phyloP scores from a whole-genome alignment of 1,140 invertebrate genomes.

The Chironomus striatipennis region DNA sequence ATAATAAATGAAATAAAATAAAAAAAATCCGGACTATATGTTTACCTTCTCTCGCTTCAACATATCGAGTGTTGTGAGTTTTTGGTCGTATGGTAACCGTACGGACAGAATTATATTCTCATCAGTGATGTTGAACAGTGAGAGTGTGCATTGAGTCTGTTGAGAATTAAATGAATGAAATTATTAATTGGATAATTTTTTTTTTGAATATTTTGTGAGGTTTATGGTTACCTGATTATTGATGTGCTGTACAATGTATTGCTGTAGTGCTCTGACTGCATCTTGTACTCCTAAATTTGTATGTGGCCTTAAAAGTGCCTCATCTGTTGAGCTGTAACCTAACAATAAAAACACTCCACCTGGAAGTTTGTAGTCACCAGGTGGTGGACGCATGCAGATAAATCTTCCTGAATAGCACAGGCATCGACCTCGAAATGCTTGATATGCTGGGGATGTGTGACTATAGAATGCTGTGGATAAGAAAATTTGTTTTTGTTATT shows the following conservation, averaged over 20 bases:
- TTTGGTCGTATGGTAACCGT: conserved; percentile 59
- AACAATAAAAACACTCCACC: conserved; percentile 79
- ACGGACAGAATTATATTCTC: conserved; percentile 82
- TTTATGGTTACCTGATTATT: conserved; percentile 53
- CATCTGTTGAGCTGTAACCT: conserved; percentile 79
- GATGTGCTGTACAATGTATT: conserved; percentile 59
- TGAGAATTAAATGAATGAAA: conserved; percentile 33
- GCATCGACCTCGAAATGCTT: conserved; percentile 77
- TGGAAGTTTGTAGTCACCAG: conserved; percentile 55
- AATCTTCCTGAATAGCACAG: conserved; percentile 83
- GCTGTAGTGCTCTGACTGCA: conserved; percentile 66
- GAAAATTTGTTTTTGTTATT: background rate
- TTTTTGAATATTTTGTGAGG: too few species aligned
- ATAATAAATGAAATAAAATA: background rate
- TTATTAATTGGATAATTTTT: conserved; percentile 26
- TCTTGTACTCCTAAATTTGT: conserved; percentile 71
- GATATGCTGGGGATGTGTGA: conserved; percentile 78
- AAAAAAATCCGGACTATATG: background rate
- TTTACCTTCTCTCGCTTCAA: conserved; percentile 62
- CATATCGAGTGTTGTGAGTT: conserved; percentile 45
- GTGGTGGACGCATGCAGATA: conserved; percentile 80
- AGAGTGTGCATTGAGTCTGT: conserved; percentile 72
- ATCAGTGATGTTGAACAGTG: conserved; percentile 71
- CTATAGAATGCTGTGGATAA: conserved; percentile 58
- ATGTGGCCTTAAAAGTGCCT: conserved; percentile 67